A percentile compares a stretch with the other conserved stretches of the same genome.
Conservation (phyloP, 2,113 vertebrate species). For the Lipophrys pholis region DNA sequence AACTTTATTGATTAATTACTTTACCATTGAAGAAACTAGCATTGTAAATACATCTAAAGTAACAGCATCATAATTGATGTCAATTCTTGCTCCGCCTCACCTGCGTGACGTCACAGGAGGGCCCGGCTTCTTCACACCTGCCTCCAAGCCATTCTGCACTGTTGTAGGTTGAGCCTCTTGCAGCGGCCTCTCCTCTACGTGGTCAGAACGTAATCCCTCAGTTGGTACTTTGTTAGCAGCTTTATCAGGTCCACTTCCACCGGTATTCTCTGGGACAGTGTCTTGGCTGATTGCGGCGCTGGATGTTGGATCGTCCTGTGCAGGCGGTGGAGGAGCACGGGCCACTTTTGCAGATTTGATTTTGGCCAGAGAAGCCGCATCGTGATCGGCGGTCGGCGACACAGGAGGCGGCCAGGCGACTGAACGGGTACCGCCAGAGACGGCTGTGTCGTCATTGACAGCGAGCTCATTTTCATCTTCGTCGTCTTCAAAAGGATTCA, state of each 20-base stretch:
- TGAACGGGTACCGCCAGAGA: not conserved
- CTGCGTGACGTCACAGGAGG: conserved; percentile 72
- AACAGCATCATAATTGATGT: not conserved
- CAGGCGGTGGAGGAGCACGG: conserved; percentile 73
- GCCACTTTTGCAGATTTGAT: conserved; percentile 63
- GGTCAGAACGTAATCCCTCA: conserved; percentile 54
- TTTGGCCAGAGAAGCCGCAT: conserved; percentile 27
- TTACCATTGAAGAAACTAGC: not conserved
- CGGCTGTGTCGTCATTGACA: conserved; percentile 1
- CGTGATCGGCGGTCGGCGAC: conserved; percentile 13
- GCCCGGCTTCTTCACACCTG: conserved; percentile 63
- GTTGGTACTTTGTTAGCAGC: conserved; percentile 39
- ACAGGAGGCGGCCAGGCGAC: not conserved
- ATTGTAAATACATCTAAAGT: not conserved
- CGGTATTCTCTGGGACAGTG: not conserved
- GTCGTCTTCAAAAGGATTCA: conserved; percentile 68
- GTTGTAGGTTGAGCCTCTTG: conserved; percentile 79
- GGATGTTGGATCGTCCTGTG: not conserved
- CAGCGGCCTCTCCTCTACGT: conserved; percentile 81
- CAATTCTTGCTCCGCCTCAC: conserved; percentile 41
- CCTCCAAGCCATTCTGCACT: conserved; percentile 52
- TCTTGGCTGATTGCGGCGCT: not conserved
- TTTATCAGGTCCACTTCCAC: not conserved
- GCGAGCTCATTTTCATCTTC: conserved; percentile 30
- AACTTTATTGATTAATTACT: not conserved